These are phyloP conservation scores for Actinemys pallida DNA, from an alignment of 2,113 vertebrate genomes.

Conservation along the genomic window DNA sequence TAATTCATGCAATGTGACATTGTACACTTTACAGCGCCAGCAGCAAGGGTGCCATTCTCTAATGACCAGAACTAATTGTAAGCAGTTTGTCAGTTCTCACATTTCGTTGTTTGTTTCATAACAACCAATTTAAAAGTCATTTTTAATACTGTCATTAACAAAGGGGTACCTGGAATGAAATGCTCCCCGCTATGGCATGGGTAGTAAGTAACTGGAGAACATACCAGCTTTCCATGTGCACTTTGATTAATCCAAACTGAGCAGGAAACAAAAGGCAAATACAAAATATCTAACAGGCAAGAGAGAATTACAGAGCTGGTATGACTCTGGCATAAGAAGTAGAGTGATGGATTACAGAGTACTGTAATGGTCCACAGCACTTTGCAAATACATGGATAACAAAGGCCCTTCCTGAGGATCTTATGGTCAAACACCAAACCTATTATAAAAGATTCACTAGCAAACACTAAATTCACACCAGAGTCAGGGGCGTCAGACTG, in stretches of 20 bases:
- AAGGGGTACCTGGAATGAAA: slow-evolving; percentile 51
- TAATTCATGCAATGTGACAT: slow-evolving; percentile 65
- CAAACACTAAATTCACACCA: not conserved
- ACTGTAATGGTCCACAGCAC: not conserved
- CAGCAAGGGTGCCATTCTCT: slow-evolving; percentile 73
- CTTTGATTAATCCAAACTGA: slow-evolving; percentile 18
- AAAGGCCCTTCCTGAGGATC: not conserved
- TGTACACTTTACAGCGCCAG: slow-evolving; percentile 68
- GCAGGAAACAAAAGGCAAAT: slow-evolving; percentile 32
- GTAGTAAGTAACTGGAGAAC: not conserved
- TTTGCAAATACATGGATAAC: not conserved
- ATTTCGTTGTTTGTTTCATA: slow-evolving; percentile 58
- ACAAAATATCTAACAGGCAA: slow-evolving; percentile 37
- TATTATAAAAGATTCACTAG: not conserved
- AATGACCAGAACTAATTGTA: slow-evolving; percentile 74
- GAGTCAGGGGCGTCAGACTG: not conserved
- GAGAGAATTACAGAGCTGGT: not conserved
- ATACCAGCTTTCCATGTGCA: slow-evolving; percentile 11
- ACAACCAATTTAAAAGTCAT: slow-evolving; percentile 56
- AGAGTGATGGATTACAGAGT: not conserved
- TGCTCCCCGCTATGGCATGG: not conserved
- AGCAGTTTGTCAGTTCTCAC: slow-evolving; percentile 65
- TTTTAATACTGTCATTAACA: slow-evolving; percentile 59
- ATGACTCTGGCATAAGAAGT: not conserved
- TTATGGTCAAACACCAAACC: not conserved